Evolutionary conservation across 2,113 vertebrate species (phyloP), one percentile per base, ranked within the genome.

Genomic region (Rostratula benghalensis): DNA sequence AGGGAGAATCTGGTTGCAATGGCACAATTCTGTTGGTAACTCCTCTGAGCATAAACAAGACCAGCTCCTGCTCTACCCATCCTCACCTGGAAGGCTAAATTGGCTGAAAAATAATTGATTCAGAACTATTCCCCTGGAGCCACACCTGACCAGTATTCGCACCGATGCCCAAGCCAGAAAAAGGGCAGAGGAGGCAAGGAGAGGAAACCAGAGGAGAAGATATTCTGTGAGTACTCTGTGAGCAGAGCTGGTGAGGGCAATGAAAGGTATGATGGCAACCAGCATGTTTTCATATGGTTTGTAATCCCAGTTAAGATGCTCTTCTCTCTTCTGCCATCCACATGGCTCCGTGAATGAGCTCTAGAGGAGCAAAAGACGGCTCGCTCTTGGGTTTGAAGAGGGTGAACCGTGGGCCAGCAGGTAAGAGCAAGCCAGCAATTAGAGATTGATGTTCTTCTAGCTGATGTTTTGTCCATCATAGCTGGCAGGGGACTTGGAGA

Each of bases 211-310:
- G 19, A 8, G 23, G 7, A 56, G 6, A 24, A 51, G 28, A 6
- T 2, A 3, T 6, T 60, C 13, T 56, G 13, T 1, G 41, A 46
- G 7, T 11, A 21, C 10, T 13, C 4, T 1, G 2, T 5, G 10
- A 37, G n/a, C 13, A 33, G 54, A 54, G 35, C 28, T 37, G 2
- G 16, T 2, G 23, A 20, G 31, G 56, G 31, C 4, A 28, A 39
- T 28, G 48, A 31, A 87, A 53, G 27, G 18, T 13, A 7, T 7
- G 24, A 13, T 61, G 37, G 28, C 28, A 75, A 68, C n/a, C 6
- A 50, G n/a, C 13, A 13, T 4, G 9, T 63, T 75, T 87, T 90
- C 5, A 0, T 3, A 0, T 1, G 28, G 31, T 8, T 22, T 80
- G 56, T 63, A 30, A 41, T n/a, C 41, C 19, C 3, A 5, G 27